Conservation (phyloP, 2,113 vertebrate genomes). For the Irena cyanogastra region DNA sequence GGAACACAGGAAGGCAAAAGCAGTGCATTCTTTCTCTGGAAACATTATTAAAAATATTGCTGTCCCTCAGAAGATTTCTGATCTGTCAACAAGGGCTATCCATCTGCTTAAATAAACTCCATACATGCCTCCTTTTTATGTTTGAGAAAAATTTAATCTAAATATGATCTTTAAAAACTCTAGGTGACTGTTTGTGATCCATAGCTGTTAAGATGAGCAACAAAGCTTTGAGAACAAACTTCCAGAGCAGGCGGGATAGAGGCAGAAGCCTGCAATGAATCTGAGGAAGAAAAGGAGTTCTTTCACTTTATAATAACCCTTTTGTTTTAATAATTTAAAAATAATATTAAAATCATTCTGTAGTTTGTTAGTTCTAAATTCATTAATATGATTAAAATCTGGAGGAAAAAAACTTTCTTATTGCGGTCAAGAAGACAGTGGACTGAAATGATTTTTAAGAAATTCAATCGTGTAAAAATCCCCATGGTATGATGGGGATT, state of each 20-base stretch:
- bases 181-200: background rate
- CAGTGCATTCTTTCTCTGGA: background rate
- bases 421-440: background rate
- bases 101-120: background rate
- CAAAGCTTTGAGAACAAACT: background rate
- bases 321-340: background rate
- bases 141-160: background rate
- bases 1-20: background rate
- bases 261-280: background rate
- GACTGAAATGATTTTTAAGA: background rate
- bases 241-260: background rate
- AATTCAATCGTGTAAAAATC: background rate
- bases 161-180: background rate
- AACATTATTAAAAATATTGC: background rate
- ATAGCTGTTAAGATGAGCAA: background rate
- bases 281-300: background rate
- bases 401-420: fast-evolving
- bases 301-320: background rate
- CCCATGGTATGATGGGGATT: fast-evolving
- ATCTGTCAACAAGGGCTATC: background rate
- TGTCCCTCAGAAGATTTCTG: background rate
- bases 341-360: background rate
- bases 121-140: background rate
- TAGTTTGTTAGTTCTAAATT: background rate
- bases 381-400: background rate